Percentiles rank a stretch among this genome's conserved stretches.
These are phyloP conservation scores for Apamea anceps DNA, from an alignment of 2,888 invertebrate genomes.

Conservation along the genomic window DNA sequence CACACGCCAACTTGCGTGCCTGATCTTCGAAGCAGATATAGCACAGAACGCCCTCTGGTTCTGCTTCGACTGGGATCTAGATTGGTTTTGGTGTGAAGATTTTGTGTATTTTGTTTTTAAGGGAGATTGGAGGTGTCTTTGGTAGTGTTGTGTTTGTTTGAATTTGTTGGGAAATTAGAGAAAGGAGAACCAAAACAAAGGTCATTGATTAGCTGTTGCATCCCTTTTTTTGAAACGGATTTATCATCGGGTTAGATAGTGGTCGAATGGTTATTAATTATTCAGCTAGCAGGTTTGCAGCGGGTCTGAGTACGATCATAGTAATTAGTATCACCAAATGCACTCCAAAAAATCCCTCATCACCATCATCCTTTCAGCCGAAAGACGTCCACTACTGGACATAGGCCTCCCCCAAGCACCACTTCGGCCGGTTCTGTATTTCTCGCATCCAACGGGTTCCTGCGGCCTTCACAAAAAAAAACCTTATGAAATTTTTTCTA, in stretches of 20 bases:
- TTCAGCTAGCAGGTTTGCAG: not conserved
- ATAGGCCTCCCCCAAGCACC: too few species aligned
- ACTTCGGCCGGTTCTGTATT: too few species aligned
- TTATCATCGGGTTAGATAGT: not conserved
- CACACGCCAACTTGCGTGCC: conserved; percentile 79
- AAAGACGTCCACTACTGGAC: too few species aligned
- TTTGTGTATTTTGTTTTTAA: conserved; percentile 28
- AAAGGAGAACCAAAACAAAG: too few species aligned
- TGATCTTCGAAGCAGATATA: conserved; percentile 70
- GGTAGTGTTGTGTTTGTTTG: not conserved
- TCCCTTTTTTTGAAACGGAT: not conserved
- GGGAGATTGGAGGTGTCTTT: not conserved
- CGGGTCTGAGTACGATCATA: not conserved
- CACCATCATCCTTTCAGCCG: too few species aligned
- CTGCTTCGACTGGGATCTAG: conserved; percentile 61
- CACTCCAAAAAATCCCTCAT: not conserved
- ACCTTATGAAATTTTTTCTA: not conserved
- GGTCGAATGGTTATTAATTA: too few species aligned
- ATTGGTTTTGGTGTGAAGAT: conserved; percentile 54
- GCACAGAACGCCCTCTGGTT: conserved; percentile 57
- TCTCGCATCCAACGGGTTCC: too few species aligned
- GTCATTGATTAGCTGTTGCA: too few species aligned
- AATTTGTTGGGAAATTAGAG: not conserved
- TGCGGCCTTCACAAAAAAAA: too few species aligned
- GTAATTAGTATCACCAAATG: not conserved